Percentiles rank a stretch among this genome's conserved stretches.
These are phyloP conservation scores for Pangasius macronema DNA, from an alignment of 2,797 vertebrate species.

Conservation along the genomic window DNA sequence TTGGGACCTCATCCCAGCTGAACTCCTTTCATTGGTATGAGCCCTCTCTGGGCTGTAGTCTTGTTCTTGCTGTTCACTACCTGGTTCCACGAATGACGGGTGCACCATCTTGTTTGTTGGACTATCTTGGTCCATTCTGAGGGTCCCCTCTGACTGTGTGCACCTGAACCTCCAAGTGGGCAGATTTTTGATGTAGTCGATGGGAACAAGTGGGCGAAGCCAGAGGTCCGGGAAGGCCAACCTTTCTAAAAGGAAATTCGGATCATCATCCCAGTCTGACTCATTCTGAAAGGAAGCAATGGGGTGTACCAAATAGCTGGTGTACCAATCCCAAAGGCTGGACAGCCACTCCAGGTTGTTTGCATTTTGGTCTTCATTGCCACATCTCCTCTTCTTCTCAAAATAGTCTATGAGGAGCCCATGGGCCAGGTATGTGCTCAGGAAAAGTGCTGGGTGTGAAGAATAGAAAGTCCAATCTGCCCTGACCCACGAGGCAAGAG, in stretches of 20 bases:
- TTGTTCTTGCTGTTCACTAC: conserved; percentile 27
- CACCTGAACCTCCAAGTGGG: conserved; percentile 87
- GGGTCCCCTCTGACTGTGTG: conserved; percentile 15
- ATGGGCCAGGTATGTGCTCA: conserved; percentile 92
- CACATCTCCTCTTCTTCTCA: conserved; percentile 88
- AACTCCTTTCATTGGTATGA: neutral
- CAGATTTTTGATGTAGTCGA: conserved; percentile 92
- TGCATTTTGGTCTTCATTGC: conserved; percentile 83
- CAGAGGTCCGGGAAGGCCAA: conserved; percentile 95
- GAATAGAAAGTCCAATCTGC: conserved; percentile 98
- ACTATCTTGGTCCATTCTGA: conserved; percentile 43
- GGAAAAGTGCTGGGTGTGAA: conserved; percentile 93
- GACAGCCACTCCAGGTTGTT: conserved; percentile 97
- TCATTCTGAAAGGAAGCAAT: conserved; percentile 90
- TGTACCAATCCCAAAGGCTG: conserved; percentile 98
- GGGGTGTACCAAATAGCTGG: conserved; percentile 91
- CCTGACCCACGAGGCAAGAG: conserved; percentile 90
- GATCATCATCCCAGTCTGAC: conserved; percentile 95
- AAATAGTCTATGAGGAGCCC: conserved; percentile 95
- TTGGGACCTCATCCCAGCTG: conserved; percentile 54
- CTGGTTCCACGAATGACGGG: neutral
- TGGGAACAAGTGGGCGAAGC: conserved; percentile 91
- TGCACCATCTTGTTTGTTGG: neutral
- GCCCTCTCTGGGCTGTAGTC: conserved; percentile 23
- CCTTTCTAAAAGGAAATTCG: conserved; percentile 86